Evolutionary conservation across 2,113 vertebrate species (phyloP), one percentile per base, ranked within the genome.

Genomic region (Nettapus auritus): DNA sequence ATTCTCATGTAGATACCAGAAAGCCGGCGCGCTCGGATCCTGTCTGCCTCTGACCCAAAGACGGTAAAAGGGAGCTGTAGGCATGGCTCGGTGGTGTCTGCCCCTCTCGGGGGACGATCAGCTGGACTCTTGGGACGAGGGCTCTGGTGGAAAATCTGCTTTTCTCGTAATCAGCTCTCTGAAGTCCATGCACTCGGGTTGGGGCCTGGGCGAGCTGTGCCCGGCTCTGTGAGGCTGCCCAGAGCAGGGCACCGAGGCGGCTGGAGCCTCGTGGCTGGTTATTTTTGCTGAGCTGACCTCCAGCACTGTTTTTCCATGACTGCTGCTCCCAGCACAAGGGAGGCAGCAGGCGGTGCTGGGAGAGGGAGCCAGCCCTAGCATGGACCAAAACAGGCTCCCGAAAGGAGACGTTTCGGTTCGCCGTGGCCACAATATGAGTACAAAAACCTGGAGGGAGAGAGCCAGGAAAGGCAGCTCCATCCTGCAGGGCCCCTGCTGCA

Each of bases 1-100:
- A 97, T 98, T 98, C 96, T 91, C 64, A 74, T 77, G 86, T 98
- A 98, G 98, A 98, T 98, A 63, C 88, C 96, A 96, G 97, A 97
- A 95, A 97, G 95, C 97, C 96, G 97, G 59, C 90, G 94, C 96
- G 85, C 97, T 96, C 97, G 97, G 97, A 98, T 96, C 93, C 97
- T 86, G 84, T 90, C 96, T 94, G 31, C 96, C 95, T 97, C 98
- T 59, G 98, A 98, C 78, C 91, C 94, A 78, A 89, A 96, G 93
- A 96, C 52, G 90, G 95, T 96, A 97, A 94, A 95, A 91, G 53
- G 75, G 88, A 63, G 62, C 71, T 70, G 38, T 87, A 91, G 88
- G 62, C 88, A 75, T 92, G 81, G 89, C 80, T 86, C 71, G 63
- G 73, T 93, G 44, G 21, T 90, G 55, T 69, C 13, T 73, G 59